A percentile compares a stretch with the other conserved stretches of the same genome.
phyloP scores from a whole-genome alignment of 2,113 vertebrate genomes.

The Taxidea taxus region DNA sequence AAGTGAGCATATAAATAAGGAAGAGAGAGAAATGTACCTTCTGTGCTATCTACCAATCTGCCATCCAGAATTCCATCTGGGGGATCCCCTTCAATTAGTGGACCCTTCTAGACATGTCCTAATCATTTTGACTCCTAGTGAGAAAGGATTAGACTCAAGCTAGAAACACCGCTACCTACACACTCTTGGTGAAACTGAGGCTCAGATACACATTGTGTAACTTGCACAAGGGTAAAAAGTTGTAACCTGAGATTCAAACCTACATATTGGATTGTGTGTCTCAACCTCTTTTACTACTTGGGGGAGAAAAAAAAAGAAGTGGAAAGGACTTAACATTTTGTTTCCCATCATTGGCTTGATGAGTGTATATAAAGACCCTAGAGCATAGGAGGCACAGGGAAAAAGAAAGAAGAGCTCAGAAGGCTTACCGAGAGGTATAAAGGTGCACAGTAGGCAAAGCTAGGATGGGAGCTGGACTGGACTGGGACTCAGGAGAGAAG shows the following conservation, averaged over 20 bases:
- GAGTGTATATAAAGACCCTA: not conserved
- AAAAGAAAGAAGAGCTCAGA: not conserved
- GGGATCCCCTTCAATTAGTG: not conserved
- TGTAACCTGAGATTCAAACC: not conserved
- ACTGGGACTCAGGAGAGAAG: not conserved
- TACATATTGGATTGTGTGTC: not conserved
- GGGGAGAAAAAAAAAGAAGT: not conserved
- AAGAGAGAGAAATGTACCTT: not conserved
- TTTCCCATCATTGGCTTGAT: not conserved
- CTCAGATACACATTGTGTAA: not conserved
- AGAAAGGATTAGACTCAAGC: not conserved
- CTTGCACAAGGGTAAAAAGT: not conserved
- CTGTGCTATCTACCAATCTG: not conserved
- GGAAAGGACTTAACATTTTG: not conserved
- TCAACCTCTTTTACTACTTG: not conserved
- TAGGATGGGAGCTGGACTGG: not conserved
- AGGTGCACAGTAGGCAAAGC: constrained; percentile 38
- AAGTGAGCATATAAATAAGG: not conserved
- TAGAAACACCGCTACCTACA: not conserved
- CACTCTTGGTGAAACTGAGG: not conserved
- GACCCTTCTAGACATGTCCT: not conserved
- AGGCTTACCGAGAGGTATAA: not conserved
- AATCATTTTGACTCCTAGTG: not conserved
- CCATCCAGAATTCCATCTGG: not conserved
- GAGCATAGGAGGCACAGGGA: not conserved